phyloP scores from a whole-genome alignment of 2,113 vertebrate species.

The Marmota flaviventris region DNA sequence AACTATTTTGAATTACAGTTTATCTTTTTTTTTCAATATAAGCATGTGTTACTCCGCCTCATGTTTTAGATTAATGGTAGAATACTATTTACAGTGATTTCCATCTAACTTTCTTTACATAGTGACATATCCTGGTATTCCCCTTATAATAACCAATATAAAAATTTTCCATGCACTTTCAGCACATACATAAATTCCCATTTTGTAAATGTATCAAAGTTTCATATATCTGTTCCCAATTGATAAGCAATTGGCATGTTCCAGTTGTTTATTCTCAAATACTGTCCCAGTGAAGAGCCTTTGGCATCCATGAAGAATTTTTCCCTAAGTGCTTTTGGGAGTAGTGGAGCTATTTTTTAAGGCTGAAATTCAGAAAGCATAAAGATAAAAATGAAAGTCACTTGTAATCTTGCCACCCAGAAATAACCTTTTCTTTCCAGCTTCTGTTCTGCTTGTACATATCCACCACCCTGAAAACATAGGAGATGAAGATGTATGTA shows the following conservation, averaged over 20 bases:
- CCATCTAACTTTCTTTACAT: background rate
- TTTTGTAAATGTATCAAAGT: background rate
- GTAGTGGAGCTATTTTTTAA: background rate
- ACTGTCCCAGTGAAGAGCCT: background rate
- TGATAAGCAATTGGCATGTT: background rate
- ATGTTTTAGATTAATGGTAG: background rate
- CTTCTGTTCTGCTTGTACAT: background rate
- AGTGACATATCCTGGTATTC: background rate
- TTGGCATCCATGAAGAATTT: background rate
- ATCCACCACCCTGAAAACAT: background rate
- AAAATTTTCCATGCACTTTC: background rate
- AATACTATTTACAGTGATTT: background rate
- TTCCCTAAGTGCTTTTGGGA: background rate
- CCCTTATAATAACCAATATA: background rate
- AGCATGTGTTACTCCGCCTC: background rate
- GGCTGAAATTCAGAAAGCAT: background rate
- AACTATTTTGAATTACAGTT: background rate
- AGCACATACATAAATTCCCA: background rate
- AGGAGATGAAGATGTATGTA: background rate
- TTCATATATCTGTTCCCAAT: background rate
- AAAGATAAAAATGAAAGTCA: slow-evolving; percentile 24
- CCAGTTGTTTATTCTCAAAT: background rate
- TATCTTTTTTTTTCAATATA: background rate
- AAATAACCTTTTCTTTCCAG: background rate
- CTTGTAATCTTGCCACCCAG: background rate